Conservation (phyloP, 1,140 invertebrate genomes). For the Temnothorax longispinosus region DNA sequence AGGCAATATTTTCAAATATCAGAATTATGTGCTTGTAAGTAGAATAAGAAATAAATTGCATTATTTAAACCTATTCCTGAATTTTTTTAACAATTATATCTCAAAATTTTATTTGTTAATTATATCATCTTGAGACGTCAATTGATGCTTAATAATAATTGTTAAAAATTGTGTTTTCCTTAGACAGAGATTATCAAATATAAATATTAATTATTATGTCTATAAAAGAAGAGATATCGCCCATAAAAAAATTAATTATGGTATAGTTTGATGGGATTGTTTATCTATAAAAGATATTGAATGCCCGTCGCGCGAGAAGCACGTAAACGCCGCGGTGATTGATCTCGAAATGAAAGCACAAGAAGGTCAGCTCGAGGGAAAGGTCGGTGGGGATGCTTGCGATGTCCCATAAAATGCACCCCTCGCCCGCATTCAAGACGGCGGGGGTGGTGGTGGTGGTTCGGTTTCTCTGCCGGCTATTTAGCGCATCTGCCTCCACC, state of each 20-base stretch:
- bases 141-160: not conserved
- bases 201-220: not conserved
- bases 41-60: not conserved
- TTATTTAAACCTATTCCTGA: not conserved
- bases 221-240: not conserved
- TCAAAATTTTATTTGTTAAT: not conserved
- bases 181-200: not conserved
- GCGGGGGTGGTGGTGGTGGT: slow-evolving; percentile 70
- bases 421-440: slow-evolving; percentile 71
- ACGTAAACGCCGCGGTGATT: slow-evolving; percentile 63
- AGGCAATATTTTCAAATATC: not conserved
- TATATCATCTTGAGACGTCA: not conserved
- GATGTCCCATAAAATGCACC: slow-evolving; percentile 73
- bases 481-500: slow-evolving; percentile 83
- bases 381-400: slow-evolving; percentile 60
- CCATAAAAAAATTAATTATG: not conserved
- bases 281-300: not conserved
- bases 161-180: not conserved
- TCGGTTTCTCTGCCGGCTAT: slow-evolving; percentile 81
- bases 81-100: slow-evolving; percentile 2
- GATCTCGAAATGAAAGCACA: slow-evolving; percentile 54
- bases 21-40: not conserved
- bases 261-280: not conserved
- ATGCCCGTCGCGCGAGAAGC: not conserved
- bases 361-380: slow-evolving; percentile 58